Evolutionary conservation across 1,140 invertebrate species (phyloP), one percentile per base, ranked within the genome.

Genomic region (Drosophila truncata): DNA sequence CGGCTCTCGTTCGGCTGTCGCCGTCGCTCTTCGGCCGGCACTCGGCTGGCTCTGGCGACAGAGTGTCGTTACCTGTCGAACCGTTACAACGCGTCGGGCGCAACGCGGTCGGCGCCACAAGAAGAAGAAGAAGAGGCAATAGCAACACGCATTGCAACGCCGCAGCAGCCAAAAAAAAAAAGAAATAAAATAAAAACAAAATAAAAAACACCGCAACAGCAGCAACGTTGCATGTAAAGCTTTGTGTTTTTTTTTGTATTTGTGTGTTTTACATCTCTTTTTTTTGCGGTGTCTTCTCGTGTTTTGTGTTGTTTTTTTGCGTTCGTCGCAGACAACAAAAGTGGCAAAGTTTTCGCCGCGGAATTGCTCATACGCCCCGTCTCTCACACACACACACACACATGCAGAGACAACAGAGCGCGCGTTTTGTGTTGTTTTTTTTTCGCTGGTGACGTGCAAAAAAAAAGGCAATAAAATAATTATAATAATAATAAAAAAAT

Each of bases 291-390:
- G 44, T 54, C 62, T 58, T 44, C 29, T 55, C 31, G 64, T 61
- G 49, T 64, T 70, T 42, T 54, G 78, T 52, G 27, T 29, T 66
- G 77, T 42, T 76, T 42, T 76, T 77, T 80, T 84, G 81, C 66
- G 63, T 71, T 71, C 27, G 27, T 77, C 74, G 73, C 52, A 69
- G 55, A 69, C 74, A 77, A 82, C 57, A 58, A 86, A 87, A 84
- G 84, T 87, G 80, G 83, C 83, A 86, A 86, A 82, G 83, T 86
- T 86, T 86, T 87, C 79, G 79, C 83, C 83, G 75, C 76, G 52
- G 58, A 73, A 87, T 87, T 80, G 84, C 85, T 88, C 85, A 87
- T 87, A 87, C 84, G 83, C 84, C 83, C 83, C 76, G 67, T 87
- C 83, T 73, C 76, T 61, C 61, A 63, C 61, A 63, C 61, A 55